Percentiles rank a stretch among this genome's conserved stretches.
Conservation (phyloP, 2,113 vertebrate genomes). For the Orthonyx spaldingii region DNA sequence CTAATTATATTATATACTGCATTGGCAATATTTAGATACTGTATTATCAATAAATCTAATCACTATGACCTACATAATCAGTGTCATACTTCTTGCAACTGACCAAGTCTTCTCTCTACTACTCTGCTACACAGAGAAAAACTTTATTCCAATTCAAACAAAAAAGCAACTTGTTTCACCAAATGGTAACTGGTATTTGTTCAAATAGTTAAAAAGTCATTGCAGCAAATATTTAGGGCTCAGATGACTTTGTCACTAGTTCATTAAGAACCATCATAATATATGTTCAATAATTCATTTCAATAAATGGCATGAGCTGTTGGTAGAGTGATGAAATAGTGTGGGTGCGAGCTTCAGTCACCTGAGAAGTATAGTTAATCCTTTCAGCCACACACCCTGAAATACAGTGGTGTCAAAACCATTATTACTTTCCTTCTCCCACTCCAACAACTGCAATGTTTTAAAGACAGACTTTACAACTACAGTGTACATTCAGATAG, state of each 20-base stretch:
- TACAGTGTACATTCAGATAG: not conserved
- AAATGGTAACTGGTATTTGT: not conserved
- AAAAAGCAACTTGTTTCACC: not conserved
- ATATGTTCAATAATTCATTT: not conserved
- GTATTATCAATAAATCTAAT: not conserved
- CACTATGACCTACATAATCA: not conserved
- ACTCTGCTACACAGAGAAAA: not conserved
- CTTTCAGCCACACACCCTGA: slow-evolving; percentile 1
- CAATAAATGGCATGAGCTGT: not conserved
- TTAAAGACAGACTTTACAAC: not conserved
- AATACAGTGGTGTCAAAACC: not conserved
- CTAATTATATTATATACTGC: not conserved
- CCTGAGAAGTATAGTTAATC: not conserved
- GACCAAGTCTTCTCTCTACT: not conserved
- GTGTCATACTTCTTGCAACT: not conserved
- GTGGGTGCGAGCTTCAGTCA: not conserved
- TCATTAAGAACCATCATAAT: not conserved
- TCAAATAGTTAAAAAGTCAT: not conserved
- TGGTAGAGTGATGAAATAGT: not conserved
- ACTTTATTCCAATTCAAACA: not conserved
- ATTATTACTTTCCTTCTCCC: not conserved
- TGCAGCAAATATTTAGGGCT: not conserved
- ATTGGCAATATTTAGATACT: not conserved
- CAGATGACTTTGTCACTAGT: not conserved
- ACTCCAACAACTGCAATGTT: not conserved